Evolutionary conservation across 1,140 invertebrate genomes (phyloP), one percentile per base, ranked within the genome.

Genomic region (Trichonephila clavipes): DNA sequence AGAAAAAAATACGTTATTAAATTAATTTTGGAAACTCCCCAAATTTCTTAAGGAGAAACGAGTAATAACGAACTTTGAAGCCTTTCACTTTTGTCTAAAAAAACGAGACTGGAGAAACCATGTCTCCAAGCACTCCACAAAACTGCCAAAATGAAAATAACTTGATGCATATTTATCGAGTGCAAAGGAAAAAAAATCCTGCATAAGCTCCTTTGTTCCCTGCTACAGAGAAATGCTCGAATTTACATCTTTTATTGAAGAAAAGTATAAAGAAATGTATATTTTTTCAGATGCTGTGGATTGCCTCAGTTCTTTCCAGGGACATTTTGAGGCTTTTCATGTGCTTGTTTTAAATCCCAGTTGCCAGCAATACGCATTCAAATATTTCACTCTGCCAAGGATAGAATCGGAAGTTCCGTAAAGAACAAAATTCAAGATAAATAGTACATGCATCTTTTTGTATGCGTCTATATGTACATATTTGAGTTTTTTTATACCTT

Each of bases 141-240:
- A 83, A 83, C 82, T 83, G 82, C 51, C 44, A 58, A 83, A 83
- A 51, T 83, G 82, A 59, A 83, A 59, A 59, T 83, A 83, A 83
- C 82, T 83, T 58, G 82, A 83, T 83, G 82, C 82, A 83, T 83
- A 83, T 83, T 83, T 83, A 83, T 83, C 82, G 82, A 28, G n/a
- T 58, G n/a, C 21, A 83, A 16, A n/a, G 82, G 24, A 59, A 24
- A 82, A 51, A 44, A 83, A 77, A 77, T 34, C 16, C 82, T 58
- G 19, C 40, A 44, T 19, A 10, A n/a, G 28, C 44, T 58, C 82
- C 51, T 77, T 83, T 83, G 82, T 83, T 58, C 16, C 51, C 44
- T n/a, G 44, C 19, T 59, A 24, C 28, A 19, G 16, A 12, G 72
- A 40, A 83, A 59, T 83, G 51, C 82, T 58, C 58, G 44, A 83